Evolutionary conservation across 2,888 invertebrate genomes (phyloP).

Genomic region (Beris chalybata): DNA sequence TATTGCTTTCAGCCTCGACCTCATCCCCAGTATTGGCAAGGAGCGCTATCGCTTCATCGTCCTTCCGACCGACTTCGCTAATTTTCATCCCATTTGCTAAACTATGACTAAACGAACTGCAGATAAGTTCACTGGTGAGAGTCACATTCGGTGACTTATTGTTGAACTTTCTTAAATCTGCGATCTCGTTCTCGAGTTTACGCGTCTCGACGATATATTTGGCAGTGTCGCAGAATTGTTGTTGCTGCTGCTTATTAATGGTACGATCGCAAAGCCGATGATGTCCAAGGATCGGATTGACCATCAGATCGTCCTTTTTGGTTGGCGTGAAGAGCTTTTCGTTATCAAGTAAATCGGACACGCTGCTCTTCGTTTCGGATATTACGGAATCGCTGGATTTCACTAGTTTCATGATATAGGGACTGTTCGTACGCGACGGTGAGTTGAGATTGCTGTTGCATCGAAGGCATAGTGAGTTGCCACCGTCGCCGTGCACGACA

Average conservation of each 20-base stretch:
- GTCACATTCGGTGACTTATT: constrained; percentile 23
- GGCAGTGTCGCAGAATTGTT: constrained; percentile 42
- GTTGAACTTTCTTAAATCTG: constrained; percentile 19
- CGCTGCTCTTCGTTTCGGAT: constrained; percentile 56
- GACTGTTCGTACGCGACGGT: constrained; percentile 56
- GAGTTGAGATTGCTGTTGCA: constrained; percentile 64
- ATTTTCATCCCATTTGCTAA: constrained; percentile 2
- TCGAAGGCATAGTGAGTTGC: constrained; percentile 59
- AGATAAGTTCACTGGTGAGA: neutral
- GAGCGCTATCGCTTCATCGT: constrained; percentile 7
- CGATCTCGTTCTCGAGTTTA: constrained; percentile 28
- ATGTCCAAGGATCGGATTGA: constrained; percentile 60
- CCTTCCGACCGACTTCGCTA: no score
- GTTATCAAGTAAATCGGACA: constrained; percentile 54
- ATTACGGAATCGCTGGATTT: constrained; percentile 57
- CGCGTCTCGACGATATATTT: constrained; percentile 41
- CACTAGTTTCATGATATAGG: constrained; percentile 54
- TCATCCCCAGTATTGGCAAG: constrained; percentile 1
- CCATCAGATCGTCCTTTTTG: constrained; percentile 56
- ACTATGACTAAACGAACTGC: constrained; percentile 15
- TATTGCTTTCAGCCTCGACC: constrained; percentile 5
- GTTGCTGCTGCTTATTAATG: constrained; percentile 39
- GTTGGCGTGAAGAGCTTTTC: constrained; percentile 51
- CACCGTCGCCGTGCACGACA: constrained; percentile 58
- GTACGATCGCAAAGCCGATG: constrained; percentile 64